A percentile compares a stretch with the other conserved stretches of the same genome.
phyloP scores from a whole-genome alignment of 2,113 vertebrate genomes.

The Polyodon spathula region DNA sequence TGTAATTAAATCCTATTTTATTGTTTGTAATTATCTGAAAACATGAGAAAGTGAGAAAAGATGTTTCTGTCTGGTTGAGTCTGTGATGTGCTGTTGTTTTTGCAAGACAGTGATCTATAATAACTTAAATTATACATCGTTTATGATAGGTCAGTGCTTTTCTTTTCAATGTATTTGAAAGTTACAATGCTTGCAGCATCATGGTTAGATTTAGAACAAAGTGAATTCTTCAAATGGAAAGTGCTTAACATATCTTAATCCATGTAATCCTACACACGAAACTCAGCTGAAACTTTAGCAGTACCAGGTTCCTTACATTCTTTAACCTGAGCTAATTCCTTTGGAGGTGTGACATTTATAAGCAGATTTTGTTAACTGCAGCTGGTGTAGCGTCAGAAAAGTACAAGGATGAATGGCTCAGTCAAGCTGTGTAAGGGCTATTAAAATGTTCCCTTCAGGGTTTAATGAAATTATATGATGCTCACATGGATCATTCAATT shows the following conservation, averaged over 20 bases:
- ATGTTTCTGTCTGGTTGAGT: too few relatives aligned
- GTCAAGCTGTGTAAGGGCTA: conserved; percentile 41
- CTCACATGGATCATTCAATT: conserved; percentile 56
- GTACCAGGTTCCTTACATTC: background rate
- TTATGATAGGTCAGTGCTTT: too few relatives aligned
- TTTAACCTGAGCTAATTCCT: background rate
- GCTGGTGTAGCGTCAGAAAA: background rate
- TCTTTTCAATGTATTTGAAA: background rate
- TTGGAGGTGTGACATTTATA: background rate
- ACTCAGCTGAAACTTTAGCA: background rate
- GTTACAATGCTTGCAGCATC: background rate
- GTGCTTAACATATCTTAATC: conserved; percentile 1
- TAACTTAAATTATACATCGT: too few relatives aligned
- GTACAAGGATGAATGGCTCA: conserved; percentile 27
- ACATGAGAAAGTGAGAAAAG: too few relatives aligned
- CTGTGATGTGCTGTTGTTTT: too few relatives aligned
- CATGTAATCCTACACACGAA: conserved; percentile 1
- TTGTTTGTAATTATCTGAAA: too few relatives aligned
- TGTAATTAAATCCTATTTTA: too few relatives aligned
- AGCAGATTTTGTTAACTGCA: conserved; percentile 7
- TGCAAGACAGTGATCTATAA: too few relatives aligned
- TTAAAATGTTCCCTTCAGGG: conserved; percentile 45
- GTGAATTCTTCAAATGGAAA: background rate
- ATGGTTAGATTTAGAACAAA: background rate
- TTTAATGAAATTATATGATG: conserved; percentile 46